Evolutionary conservation across 2,113 vertebrate species (phyloP), one percentile per base, ranked within the genome.

Genomic region (Drymodes brunneopygia): DNA sequence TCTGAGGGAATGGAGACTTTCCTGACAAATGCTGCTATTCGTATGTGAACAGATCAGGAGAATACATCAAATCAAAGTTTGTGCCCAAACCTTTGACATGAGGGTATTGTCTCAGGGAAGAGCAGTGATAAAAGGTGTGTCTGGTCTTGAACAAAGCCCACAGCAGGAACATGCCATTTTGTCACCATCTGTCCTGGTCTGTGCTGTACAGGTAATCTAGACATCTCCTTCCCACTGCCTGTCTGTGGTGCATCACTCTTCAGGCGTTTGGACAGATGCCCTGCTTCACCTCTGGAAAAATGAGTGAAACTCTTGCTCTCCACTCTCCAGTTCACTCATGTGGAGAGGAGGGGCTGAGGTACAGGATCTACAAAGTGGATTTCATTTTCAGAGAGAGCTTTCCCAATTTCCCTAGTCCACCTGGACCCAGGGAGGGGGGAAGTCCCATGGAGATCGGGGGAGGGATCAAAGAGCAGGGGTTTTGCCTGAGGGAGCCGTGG

Each of bases 81-180:
- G 31, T 48, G 28, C 66, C 35, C 40, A 74, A 51, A 60, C 6
- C 27, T 93, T 89, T 85, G n/a, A 72, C 56, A 48, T 19, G 15
- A 15, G 19, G 28, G 8, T 67, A 11, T 44, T 11, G 2, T 56
- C 35, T 78, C 31, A 40, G 83, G 31, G 67, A 64, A 61, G 40
- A 77, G 24, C 15, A 40, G 11, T 44, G 40, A 19, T 69, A 62
- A 72, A 75, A 71, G 36, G 10, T 56, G 15, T 35, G 28, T 35
- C 9, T 73, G 62, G 27, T 35, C 33, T 51, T 47, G 48, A 75
- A 14, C 0, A 1, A 73, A 82, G 33, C 19, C 56, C 48, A n/a
- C 24, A 40, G n/a, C 0, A 0, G 15, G 22, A 36, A 2, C 2
- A 0, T 57, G n/a, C 16, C 1, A 0, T 2, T 85, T 74, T 64